These are phyloP conservation scores for Agriopis marginaria DNA, from an alignment of 2,888 invertebrate species.

Conservation along the genomic window DNA sequence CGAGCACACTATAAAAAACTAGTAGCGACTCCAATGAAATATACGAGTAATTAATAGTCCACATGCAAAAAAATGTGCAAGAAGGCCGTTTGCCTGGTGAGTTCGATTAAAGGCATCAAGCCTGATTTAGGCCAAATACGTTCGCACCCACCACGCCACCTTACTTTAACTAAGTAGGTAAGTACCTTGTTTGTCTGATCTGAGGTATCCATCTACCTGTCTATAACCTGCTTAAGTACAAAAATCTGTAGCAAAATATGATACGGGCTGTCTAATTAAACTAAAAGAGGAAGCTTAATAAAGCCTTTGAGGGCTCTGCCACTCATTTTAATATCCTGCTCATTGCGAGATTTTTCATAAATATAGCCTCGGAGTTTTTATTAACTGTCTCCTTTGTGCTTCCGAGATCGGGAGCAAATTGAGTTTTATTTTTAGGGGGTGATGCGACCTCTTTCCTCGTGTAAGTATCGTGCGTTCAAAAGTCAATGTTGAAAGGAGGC, in stretches of 20 bases:
- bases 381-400: constrained; percentile 28
- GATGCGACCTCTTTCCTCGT: constrained; percentile 14
- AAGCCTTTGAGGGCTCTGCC: constrained; percentile 33
- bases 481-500: constrained; percentile 1
- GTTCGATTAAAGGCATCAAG: too few species aligned
- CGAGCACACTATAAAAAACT: too few species aligned
- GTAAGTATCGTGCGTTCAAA: constrained; percentile 2
- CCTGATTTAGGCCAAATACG: too few species aligned
- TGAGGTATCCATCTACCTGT: too few species aligned
- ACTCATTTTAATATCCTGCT: constrained; percentile 35
- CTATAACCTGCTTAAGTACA: background rate
- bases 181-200: too few species aligned
- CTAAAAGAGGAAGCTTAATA: constrained; percentile 25
- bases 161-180: too few species aligned
- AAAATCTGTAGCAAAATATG: background rate
- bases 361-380: constrained; percentile 30
- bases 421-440: constrained; percentile 30
- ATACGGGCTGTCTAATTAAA: constrained; percentile 10
- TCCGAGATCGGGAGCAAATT: constrained; percentile 31
- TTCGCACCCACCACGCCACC: too few species aligned
- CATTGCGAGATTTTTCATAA: constrained; percentile 35
- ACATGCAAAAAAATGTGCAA: too few species aligned
- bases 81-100: too few species aligned
- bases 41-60: too few species aligned
- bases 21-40: too few species aligned